Base-by-base conservation (phyloP, 2,113 vertebrate genomes). In the Jacana jacana region DNA sequence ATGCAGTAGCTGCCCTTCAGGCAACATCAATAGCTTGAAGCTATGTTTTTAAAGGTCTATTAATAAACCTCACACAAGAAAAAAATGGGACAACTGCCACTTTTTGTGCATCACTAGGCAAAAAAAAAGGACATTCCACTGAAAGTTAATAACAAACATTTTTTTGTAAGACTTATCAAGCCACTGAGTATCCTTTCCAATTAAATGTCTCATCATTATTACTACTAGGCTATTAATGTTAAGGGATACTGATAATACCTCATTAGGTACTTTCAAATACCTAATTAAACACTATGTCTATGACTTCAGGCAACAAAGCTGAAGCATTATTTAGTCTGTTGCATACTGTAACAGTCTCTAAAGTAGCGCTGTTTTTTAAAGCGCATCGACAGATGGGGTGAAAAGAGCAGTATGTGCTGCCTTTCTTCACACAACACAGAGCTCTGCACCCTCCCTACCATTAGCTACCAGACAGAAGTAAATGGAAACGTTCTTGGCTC, bases 21-120 rank as follows among this genome's bases (percentile, higher is more conserved):
- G 57, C 58, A 85, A 48, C 25, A 57, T 72, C 80, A 95, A 17
- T 76, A 91, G 73, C 84, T 82, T 49, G 55, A 82, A 89, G 72
- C 65, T 68, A 84, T 83, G 51, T 61, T 95, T 97, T 96, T 84
- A 96, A 93, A 86, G 66, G 78, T 93, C 77, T 88, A 86, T 92
- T 95, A 96, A 97, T 42, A 68, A 90, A 85, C 44, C 71, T 85
- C 75, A 95, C 65, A 92, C 27, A 51, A 19, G 40, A 96, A 95
- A 66, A 66, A 76, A 77, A 92, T 73, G 82, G 87, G 40, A 91
- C 69, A 90, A 68, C 51, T 81, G 71, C 49, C 57, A 95, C 33
- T 72, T 91, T 93, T 79, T 84, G 60, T 61, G 54, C 23, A 81
- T 75, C 93, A 84, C 81, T 95, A 89, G 76, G 42, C 46, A 64